Percentiles rank a stretch among this genome's conserved stretches.
These are phyloP conservation scores for Monopterus albus DNA, from an alignment of 2,113 vertebrate species.

Conservation along the genomic window DNA sequence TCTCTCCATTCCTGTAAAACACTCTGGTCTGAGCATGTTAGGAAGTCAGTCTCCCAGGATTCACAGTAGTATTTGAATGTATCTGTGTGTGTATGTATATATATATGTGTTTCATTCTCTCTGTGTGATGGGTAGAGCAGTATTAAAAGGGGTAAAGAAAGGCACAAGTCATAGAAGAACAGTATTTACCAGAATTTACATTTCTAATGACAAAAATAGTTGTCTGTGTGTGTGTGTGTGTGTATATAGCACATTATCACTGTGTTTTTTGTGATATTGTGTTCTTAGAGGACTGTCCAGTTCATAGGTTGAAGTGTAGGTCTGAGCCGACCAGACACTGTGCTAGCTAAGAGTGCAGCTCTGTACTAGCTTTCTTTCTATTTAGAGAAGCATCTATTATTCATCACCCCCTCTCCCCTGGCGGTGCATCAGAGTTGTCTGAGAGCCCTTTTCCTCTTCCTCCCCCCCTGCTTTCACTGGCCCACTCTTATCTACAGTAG, in stretches of 20 bases:
- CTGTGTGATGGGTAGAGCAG: not conserved
- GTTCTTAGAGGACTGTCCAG: not conserved
- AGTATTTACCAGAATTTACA: too few species aligned
- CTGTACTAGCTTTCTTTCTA: constrained; percentile 71
- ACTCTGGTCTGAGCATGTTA: constrained; percentile 24
- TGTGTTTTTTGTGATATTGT: not conserved
- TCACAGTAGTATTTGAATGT: not conserved
- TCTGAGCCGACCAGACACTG: constrained; percentile 20
- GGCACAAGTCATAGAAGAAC: too few species aligned
- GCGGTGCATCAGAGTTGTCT: constrained; percentile 69
- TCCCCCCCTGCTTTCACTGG: constrained; percentile 23
- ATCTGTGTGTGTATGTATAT: not conserved
- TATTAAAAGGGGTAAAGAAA: too few species aligned
- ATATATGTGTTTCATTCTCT: too few species aligned
- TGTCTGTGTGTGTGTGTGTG: too few species aligned
- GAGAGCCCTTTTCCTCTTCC: constrained; percentile 64
- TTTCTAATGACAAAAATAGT: too few species aligned
- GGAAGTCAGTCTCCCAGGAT: constrained; percentile 35
- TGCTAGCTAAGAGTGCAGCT: constrained; percentile 40
- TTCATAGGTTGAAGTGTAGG: constrained; percentile 18
- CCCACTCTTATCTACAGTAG: constrained; percentile 35
- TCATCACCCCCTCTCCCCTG: constrained; percentile 66
- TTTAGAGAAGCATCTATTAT: constrained; percentile 83
- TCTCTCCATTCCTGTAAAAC: constrained; percentile 55
- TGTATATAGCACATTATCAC: too few species aligned